Conservation (phyloP, 1,140 invertebrate genomes). For the Drosophila azteca region DNA sequence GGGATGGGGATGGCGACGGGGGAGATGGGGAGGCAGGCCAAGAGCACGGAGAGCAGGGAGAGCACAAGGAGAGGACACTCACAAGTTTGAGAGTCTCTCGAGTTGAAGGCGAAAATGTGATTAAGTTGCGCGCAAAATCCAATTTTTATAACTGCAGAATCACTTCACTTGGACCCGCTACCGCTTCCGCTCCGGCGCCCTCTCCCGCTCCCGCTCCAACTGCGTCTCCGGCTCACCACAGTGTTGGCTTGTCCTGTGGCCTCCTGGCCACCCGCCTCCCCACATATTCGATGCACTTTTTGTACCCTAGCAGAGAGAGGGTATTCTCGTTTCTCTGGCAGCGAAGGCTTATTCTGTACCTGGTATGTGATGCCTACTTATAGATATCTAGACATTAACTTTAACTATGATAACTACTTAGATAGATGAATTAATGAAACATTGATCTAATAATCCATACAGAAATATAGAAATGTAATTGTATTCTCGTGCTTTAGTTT, state of each 20-base stretch:
- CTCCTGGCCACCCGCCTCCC: slow-evolving; percentile 22
- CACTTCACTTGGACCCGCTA: slow-evolving; percentile 68
- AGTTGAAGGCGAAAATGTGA: slow-evolving; percentile 80
- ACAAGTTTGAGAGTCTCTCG: slow-evolving; percentile 54
- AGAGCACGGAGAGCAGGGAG: slow-evolving; percentile 1
- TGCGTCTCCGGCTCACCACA: too few species aligned
- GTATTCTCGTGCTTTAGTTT: too few species aligned
- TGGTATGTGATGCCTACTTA: too few species aligned
- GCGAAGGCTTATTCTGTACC: neutral
- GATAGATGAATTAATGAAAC: too few species aligned
- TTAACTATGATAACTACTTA: too few species aligned
- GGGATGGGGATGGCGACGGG: too few species aligned
- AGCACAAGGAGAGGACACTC: slow-evolving; percentile 24
- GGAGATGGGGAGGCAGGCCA: slow-evolving; percentile 9
- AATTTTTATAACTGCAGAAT: slow-evolving; percentile 82
- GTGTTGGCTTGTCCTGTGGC: neutral
- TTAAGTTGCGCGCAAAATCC: slow-evolving; percentile 82
- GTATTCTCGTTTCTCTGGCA: neutral
- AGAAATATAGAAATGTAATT: too few species aligned
- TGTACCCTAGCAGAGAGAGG: neutral
- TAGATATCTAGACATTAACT: too few species aligned
- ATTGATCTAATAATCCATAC: too few species aligned
- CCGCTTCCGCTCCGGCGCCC: too few species aligned
- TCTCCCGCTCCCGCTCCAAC: too few species aligned
- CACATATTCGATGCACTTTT: slow-evolving; percentile 33